Conservation (phyloP, 2,113 vertebrate genomes). For the Tupaia tana region DNA sequence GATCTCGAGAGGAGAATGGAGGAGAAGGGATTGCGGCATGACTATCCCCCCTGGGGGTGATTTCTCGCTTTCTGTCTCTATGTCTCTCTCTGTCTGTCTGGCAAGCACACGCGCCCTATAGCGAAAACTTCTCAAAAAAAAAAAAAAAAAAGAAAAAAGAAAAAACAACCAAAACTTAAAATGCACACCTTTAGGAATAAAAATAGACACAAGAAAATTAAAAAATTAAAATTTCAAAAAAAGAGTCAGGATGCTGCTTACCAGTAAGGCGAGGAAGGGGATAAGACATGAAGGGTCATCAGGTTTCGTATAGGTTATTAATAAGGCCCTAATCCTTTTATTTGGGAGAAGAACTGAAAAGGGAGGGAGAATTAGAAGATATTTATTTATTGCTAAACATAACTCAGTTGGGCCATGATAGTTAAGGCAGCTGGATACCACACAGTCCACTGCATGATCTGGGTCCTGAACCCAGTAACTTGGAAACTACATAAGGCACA, state of each 20-base stretch:
- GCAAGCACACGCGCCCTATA: too few species aligned
- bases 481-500: too few species aligned
- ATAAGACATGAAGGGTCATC: neutral
- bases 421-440: too few species aligned
- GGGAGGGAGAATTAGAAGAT: neutral
- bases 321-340: neutral
- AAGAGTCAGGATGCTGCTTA: neutral
- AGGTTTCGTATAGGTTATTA: neutral
- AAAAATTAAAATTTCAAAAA: neutral
- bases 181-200: neutral
- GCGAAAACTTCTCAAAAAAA: neutral
- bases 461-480: too few species aligned
- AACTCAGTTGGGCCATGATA: neutral
- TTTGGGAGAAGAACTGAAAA: too few species aligned
- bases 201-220: neutral
- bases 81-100: too few species aligned
- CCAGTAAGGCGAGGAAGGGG: neutral
- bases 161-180: neutral
- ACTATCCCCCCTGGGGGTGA: too few species aligned
- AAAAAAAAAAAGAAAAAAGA: neutral
- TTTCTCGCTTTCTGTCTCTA: too few species aligned
- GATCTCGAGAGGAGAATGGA: too few species aligned
- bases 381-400: slow-evolving; percentile 15
- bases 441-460: too few species aligned
- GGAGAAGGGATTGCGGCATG: too few species aligned